Percentiles rank a stretch among this genome's conserved stretches.
Conservation (phyloP, 2,113 vertebrate species). For the Odocoileus hemionus region DNA sequence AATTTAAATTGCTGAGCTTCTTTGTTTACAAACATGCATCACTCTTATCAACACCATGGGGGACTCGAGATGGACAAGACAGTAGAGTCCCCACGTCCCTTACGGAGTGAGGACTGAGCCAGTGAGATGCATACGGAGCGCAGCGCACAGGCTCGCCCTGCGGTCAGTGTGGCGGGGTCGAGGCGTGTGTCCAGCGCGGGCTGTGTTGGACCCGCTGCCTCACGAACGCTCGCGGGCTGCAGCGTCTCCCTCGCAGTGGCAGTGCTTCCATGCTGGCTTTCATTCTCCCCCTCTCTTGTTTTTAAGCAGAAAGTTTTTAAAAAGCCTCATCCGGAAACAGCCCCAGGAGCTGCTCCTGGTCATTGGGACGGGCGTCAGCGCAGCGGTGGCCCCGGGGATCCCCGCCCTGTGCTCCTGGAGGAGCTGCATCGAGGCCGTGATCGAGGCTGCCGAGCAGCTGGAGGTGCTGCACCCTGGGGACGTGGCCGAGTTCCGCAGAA, state of each 20-base stretch:
- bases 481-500: conserved; percentile 74
- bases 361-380: conserved; percentile 79
- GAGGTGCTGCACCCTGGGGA: conserved; percentile 80
- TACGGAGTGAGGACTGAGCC: accelerated
- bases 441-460: conserved; percentile 79
- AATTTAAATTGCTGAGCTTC: neutral
- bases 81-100: accelerated
- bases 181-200: accelerated
- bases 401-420: conserved; percentile 78
- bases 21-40: accelerated
- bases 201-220: accelerated
- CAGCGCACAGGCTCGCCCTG: accelerated
- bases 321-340: conserved; percentile 79
- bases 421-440: conserved; percentile 79
- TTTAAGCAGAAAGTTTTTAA: conserved; percentile 78
- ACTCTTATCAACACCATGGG: accelerated
- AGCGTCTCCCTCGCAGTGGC: accelerated
- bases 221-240: accelerated
- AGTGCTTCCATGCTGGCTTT: accelerated
- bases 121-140: accelerated
- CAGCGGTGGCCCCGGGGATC: conserved; percentile 78
- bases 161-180: accelerated
- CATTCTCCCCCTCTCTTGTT: neutral
- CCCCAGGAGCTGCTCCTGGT: conserved; percentile 80
- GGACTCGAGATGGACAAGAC: neutral